A percentile compares a stretch with the other conserved stretches of the same genome.
Conservation (phyloP, 30 jellyfish, hydroid and myxozoan genomes). For the Aurelia coerulea region DNA sequence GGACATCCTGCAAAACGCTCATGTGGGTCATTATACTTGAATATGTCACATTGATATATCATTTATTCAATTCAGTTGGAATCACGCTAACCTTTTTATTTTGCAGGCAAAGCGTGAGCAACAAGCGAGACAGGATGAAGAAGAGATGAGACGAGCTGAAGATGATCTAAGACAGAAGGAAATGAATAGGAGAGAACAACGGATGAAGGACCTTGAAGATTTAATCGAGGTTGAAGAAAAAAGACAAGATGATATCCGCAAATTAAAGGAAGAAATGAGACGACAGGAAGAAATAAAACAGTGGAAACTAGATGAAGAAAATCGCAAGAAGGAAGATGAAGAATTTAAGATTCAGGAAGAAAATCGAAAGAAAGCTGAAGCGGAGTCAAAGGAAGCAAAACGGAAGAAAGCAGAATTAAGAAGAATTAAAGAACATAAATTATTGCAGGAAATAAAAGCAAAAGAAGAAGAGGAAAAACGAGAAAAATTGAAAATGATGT, state of each 20-base stretch:
- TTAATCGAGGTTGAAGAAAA: slow-evolving; percentile 36
- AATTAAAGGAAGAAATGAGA: slow-evolving; percentile 35
- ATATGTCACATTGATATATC: too few relatives aligned
- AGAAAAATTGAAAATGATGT: slow-evolving; percentile 24
- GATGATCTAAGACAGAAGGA: slow-evolving; percentile 50
- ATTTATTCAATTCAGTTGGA: too few relatives aligned
- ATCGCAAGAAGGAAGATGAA: slow-evolving; percentile 44
- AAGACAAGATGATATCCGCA: slow-evolving; percentile 42
- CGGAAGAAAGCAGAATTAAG: slow-evolving; percentile 67
- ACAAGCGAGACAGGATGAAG: slow-evolving; percentile 62
- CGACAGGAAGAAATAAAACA: slow-evolving; percentile 16
- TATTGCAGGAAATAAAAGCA: slow-evolving; percentile 45
- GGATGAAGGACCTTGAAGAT: slow-evolving; percentile 68
- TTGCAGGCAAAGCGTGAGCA: slow-evolving; percentile 52
- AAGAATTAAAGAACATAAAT: slow-evolving; percentile 60
- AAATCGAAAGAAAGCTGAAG: slow-evolving; percentile 61
- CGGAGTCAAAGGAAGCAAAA: slow-evolving; percentile 60
- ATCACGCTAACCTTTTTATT: too few relatives aligned
- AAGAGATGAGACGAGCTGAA: slow-evolving; percentile 59
- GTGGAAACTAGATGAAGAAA: slow-evolving; percentile 54
- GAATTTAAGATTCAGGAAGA: slow-evolving; percentile 58
- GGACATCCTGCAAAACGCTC: too few relatives aligned
- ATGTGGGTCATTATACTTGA: too few relatives aligned
- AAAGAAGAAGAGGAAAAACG: slow-evolving; percentile 58
- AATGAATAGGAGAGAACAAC: slow-evolving; percentile 49